Base-by-base conservation (phyloP, 2,888 invertebrate species). In the Chrysotoxum bicinctum region DNA sequence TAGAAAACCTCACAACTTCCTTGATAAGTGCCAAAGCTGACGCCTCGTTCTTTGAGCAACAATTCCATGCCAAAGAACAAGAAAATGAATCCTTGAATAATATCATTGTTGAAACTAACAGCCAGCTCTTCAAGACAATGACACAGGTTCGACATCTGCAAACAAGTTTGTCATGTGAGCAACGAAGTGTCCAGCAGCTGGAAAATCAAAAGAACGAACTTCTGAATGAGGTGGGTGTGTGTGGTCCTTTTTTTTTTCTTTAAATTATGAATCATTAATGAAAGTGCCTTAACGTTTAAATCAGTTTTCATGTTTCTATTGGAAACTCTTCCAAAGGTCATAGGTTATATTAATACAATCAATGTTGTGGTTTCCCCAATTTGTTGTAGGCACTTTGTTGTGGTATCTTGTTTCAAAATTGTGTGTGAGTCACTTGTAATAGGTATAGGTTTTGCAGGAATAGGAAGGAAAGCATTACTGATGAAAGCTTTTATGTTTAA, bases 151-250 rank as follows among this genome's bases (percentile, higher is more conserved):
- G 88, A 0, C 85, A 81, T 5, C 56, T 90, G 30, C 88, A 89
- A 12, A 58, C 72, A 2, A 77, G 85, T 4, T 77, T 91, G 12
- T 66, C 78, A 7, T 82, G 86, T 19, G 89, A 90, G 66, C 88
- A 90, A 21, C 83, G 88, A 0, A 73, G 64, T 6, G 70, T 87
- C 0, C 89, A 90, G 79, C 45, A 88, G 16, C 58, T 91, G 45
- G 88, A 90, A 54, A 86, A 87, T 14, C 87, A 90, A 16, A 88
- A 89, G 14, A 86, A 88, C 16, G 82, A 89, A 12, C 80, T 91
- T 0, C 30, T 88, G 9, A 88, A 88, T 50, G 89, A 89, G 87
- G 87, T 90, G 35, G 83, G 74, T 12, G 35, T 23, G 21, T 37
- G 23, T 19, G 52, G 21, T 21, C 52, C 23, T 45, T 66, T 85